Percentiles rank a stretch among this genome's conserved stretches.
These are phyloP conservation scores for Melipona beecheii DNA, from an alignment of 2,888 invertebrate species.

Conservation along the genomic window DNA sequence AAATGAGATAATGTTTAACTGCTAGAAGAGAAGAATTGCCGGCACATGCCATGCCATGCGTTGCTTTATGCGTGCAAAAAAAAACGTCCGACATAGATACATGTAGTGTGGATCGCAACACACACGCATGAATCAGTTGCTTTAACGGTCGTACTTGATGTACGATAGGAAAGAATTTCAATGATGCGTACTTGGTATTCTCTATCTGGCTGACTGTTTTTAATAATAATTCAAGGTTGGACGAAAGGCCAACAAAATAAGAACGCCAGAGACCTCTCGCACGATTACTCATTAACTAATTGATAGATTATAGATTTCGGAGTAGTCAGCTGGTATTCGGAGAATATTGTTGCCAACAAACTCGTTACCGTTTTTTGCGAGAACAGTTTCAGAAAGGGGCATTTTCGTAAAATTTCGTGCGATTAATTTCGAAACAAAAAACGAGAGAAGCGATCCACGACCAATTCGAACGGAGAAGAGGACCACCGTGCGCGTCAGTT, in stretches of 20 bases:
- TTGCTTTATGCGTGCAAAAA: slow-evolving; percentile 21
- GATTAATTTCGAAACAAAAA: background rate
- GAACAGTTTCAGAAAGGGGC: background rate
- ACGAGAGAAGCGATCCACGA: background rate
- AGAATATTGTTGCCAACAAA: background rate
- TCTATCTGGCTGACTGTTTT: background rate
- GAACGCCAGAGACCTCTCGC: background rate
- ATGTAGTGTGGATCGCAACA: background rate
- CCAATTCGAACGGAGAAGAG: background rate
- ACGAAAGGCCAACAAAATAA: background rate
- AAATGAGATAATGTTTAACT: slow-evolving; percentile 66
- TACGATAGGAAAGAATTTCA: background rate
- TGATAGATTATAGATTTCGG: background rate
- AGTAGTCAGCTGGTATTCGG: background rate
- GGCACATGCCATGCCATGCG: slow-evolving; percentile 44
- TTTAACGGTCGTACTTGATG: background rate
- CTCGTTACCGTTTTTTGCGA: background rate
- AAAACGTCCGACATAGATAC: slow-evolving; percentile 16
- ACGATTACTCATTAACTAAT: background rate
- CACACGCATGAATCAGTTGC: background rate
- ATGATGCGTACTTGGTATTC: background rate
- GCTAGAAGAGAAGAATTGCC: slow-evolving; percentile 15
- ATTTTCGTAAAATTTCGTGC: background rate
- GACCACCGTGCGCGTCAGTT: background rate
- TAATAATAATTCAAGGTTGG: background rate